Base-by-base conservation (phyloP, 2,888 invertebrate genomes). In the Limnephilus marmoratus region DNA sequence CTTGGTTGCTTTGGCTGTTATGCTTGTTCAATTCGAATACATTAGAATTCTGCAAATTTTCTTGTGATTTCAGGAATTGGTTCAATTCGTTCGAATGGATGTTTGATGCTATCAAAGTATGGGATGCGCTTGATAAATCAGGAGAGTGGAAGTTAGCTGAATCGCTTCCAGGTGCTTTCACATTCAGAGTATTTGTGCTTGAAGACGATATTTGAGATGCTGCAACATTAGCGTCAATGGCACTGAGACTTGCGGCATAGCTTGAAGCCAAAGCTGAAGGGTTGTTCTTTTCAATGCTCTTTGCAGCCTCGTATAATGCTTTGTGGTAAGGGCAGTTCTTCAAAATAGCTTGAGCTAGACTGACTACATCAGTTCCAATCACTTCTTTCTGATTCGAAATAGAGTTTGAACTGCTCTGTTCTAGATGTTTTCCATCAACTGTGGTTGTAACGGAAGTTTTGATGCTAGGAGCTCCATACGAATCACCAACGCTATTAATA, bases 271-370 rank as follows among this genome's bases (percentile, higher is more conserved):
- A 93, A 5, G 96, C 96, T 13, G 96, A 95, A 0, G 97, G 96
- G 18, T 93, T 93, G 34, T 93, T 93, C 81, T 93, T 93, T 37
- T 95, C 95, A 0, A 96, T 96, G 0, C 94, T 94, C 89, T 95
- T 94, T 0, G 96, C 96, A 0, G 96, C 96, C 94, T 94, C 95
- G 0, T 96, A 94, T n/a, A 96, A 96, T 37, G 96, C 96, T 94
- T 96, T 96, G 81, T 96, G 96, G 85, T 96, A 96, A 0, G 96
- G 96, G 91, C 96, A 96, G 94, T 96, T 96, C 92, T 96, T 96
- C 13, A 96, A 93, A 85, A 96, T 96, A 0, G 96, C 96, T 3
- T 96, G 96, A 0, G 96, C 96, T 31, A 94, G 90, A 88, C 94
- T 94, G 15, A 91, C 93, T 31, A 93, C 92, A 87, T 93, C 93